Conservation (phyloP, 1,140 invertebrate genomes). For the Drosophila gunungcola region DNA sequence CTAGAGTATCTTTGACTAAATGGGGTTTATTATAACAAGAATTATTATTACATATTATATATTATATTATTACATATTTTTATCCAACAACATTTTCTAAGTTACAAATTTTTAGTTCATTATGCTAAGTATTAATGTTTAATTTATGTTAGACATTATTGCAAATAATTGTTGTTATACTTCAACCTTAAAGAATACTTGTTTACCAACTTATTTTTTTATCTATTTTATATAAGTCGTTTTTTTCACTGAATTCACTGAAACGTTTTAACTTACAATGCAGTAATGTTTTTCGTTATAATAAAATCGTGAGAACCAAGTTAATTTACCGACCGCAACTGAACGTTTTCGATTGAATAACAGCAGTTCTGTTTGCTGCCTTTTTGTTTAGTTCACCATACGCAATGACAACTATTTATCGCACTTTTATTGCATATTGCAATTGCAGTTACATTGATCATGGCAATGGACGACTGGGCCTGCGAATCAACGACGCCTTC, state of each 20-base stretch:
- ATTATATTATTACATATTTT: no score
- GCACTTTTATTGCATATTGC: constrained; percentile 41
- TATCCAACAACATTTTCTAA: no score
- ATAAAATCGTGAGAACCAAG: neutral
- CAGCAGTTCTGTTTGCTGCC: neutral
- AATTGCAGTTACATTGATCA: constrained; percentile 87
- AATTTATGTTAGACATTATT: no score
- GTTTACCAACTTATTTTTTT: no score
- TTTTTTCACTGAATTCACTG: neutral
- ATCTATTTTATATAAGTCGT: no score
- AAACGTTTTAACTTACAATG: neutral
- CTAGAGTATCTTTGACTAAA: no score
- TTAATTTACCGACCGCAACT: neutral
- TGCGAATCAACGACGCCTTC: constrained; percentile 88
- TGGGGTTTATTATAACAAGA: no score
- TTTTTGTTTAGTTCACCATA: neutral
- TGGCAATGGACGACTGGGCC: constrained; percentile 87
- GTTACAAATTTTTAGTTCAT: no score
- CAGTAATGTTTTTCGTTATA: neutral
- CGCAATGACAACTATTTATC: constrained; percentile 7
- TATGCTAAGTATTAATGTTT: no score
- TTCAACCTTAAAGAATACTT: no score
- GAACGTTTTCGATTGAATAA: constrained; percentile 6
- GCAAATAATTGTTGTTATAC: no score
- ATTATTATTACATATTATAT: no score